These are phyloP conservation scores for Iselma pallidipennis DNA, from an alignment of 2,888 invertebrate genomes.

Conservation along the genomic window DNA sequence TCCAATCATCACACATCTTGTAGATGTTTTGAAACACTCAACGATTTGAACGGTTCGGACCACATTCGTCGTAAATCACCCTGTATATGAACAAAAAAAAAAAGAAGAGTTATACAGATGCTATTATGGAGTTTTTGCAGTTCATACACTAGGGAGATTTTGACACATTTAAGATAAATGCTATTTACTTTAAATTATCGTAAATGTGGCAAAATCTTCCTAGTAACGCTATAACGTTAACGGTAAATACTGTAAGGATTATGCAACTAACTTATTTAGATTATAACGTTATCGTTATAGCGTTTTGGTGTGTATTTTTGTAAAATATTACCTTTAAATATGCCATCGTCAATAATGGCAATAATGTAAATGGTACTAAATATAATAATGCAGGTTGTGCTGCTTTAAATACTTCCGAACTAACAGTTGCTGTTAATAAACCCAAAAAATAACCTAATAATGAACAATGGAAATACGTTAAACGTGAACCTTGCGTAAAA, in stretches of 20 bases:
- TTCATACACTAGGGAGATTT: too few relatives aligned
- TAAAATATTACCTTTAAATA: constrained; percentile 80
- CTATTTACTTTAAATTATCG: too few relatives aligned
- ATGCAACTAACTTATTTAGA: too few relatives aligned
- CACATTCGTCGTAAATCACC: constrained; percentile 97
- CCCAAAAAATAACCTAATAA: constrained; percentile 95
- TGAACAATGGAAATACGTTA: constrained; percentile 98
- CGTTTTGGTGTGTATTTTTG: neutral
- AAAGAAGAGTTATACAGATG: too few relatives aligned
- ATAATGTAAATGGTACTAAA: constrained; percentile 95
- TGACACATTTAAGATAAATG: too few relatives aligned
- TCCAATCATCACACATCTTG: constrained; percentile 73
- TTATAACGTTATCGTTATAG: too few relatives aligned
- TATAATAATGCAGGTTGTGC: constrained; percentile 97
- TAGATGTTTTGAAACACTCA: constrained; percentile 78
- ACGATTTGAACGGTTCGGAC: constrained; percentile 93
- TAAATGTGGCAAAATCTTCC: too few relatives aligned
- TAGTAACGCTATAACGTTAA: too few relatives aligned
- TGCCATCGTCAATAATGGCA: constrained; percentile 96
- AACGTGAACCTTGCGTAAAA: constrained; percentile 59
- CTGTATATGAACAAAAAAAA: constrained; percentile 60
- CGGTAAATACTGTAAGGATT: too few relatives aligned
- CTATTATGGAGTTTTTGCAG: too few relatives aligned
- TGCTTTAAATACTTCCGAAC: constrained; percentile 97
- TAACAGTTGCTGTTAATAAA: constrained; percentile 94